Conservation (phyloP, 53 echinoderm and acorn worm species). For the Hippasteria phrygiana region DNA sequence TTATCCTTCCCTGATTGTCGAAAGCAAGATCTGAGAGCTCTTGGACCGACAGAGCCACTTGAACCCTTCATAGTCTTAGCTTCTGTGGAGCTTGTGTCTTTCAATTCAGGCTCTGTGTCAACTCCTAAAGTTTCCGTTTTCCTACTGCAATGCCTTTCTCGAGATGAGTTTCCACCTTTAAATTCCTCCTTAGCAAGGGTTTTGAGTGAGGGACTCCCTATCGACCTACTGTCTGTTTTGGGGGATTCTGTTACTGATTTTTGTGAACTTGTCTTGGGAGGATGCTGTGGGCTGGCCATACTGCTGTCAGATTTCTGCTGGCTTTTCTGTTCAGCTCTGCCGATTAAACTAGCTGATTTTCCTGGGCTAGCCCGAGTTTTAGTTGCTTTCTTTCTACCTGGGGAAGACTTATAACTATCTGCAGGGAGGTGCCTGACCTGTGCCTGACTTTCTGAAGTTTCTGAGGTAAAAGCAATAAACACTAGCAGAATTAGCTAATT, state of each 20-base stretch:
- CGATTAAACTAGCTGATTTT: neutral
- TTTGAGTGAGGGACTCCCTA: neutral
- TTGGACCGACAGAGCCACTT: neutral
- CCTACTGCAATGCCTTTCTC: constrained; percentile 6
- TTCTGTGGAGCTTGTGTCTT: neutral
- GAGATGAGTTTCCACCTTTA: neutral
- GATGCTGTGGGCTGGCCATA: constrained; percentile 15
- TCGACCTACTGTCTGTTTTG: neutral
- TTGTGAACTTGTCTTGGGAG: neutral
- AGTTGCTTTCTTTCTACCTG: neutral
- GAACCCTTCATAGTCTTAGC: neutral
- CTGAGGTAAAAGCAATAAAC: neutral
- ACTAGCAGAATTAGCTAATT: no score
- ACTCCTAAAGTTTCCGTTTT: neutral
- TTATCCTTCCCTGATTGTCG: no score
- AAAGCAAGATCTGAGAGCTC: no score
- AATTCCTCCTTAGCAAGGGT: neutral
- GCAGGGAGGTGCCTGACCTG: neutral
- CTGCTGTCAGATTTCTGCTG: neutral
- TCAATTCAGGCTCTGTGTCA: neutral
- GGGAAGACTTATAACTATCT: constrained; percentile 6
- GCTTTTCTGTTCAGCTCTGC: neutral
- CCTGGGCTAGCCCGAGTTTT: constrained; percentile 7
- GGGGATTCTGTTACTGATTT: neutral
- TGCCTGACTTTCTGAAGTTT: constrained; percentile 38